Evolutionary conservation across 1,140 invertebrate species (phyloP).

Genomic region (Ericerus pela): DNA sequence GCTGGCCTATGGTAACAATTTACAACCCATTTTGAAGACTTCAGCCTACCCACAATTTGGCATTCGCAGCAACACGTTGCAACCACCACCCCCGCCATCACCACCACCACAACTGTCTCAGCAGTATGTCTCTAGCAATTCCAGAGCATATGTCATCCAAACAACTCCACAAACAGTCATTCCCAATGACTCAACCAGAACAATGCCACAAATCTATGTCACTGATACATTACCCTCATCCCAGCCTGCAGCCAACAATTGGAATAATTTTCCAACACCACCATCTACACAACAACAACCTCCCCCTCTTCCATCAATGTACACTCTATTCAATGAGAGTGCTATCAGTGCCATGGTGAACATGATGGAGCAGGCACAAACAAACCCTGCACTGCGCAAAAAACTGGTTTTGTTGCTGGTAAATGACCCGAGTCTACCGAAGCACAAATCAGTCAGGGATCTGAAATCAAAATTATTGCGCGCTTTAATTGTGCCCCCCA

Average conservation of each 20-base stretch:
- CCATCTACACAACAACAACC: constrained; percentile 1
- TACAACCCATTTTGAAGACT: background rate
- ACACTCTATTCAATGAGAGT: constrained; percentile 46
- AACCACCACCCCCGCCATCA: background rate
- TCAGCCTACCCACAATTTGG: constrained; percentile 1
- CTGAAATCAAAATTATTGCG: constrained; percentile 2
- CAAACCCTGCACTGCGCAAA: constrained; percentile 54
- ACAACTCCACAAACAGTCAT: background rate
- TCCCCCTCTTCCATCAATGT: constrained; percentile 22
- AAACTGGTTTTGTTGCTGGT: constrained; percentile 53
- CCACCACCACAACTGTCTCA: too few relatives aligned
- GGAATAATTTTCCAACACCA: background rate
- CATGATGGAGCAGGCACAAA: constrained; percentile 63
- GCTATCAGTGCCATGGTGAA: constrained; percentile 55
- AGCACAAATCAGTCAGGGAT: constrained; percentile 20
- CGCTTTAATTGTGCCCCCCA: background rate
- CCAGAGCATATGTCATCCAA: background rate
- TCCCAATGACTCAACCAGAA: background rate
- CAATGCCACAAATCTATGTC: background rate
- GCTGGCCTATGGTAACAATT: constrained; percentile 19
- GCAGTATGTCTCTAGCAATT: too few relatives aligned
- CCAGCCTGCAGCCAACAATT: background rate
- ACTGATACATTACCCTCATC: background rate
- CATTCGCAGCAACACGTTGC: background rate
- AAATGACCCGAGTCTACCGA: constrained; percentile 31